Conservation (phyloP, 2,113 vertebrate genomes). For the Siniperca knerii region DNA sequence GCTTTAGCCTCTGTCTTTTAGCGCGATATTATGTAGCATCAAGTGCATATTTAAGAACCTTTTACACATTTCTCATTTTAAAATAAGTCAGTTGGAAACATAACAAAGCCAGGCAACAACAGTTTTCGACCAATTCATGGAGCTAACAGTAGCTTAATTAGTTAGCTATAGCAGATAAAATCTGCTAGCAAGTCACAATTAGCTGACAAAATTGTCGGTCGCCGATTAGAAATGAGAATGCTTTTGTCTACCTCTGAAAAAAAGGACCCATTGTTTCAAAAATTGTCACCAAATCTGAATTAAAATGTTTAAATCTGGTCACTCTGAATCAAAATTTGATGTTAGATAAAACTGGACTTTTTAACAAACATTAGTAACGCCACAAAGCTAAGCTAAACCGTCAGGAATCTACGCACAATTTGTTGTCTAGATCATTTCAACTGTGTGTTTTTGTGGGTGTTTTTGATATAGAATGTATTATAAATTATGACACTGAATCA, state of each 20-base stretch:
- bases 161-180: neutral
- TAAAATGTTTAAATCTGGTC: neutral
- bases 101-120: neutral
- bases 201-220: neutral
- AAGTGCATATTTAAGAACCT: neutral
- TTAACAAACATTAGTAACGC: neutral
- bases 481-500: neutral
- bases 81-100: neutral
- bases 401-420: neutral
- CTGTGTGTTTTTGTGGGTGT: neutral
- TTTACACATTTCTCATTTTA: neutral
- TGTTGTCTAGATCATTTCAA: neutral
- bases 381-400: neutral
- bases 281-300: neutral
- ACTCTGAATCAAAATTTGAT: neutral
- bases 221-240: neutral
- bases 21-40: no score
- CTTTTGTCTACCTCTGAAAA: neutral
- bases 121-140: neutral
- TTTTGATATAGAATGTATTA: neutral
- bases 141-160: neutral
- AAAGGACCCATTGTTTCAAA: neutral
- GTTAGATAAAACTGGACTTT: neutral
- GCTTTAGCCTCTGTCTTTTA: neutral
- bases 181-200: neutral